Evolutionary conservation across 2,888 invertebrate species (phyloP).

Genomic region (Pantelozetes paolii): DNA sequence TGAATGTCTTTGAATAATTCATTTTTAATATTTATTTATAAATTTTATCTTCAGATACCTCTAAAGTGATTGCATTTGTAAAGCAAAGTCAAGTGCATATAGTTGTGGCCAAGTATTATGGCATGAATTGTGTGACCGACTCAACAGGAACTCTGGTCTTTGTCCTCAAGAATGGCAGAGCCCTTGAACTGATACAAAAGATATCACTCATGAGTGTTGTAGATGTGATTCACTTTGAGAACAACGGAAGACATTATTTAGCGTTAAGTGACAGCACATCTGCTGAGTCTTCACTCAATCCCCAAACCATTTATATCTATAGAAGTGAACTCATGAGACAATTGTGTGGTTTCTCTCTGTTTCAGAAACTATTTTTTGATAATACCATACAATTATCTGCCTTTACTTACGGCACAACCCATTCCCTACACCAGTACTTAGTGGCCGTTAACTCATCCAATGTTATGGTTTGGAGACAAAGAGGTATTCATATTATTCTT

Average conservation of each 20-base stretch:
- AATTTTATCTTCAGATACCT: neutral
- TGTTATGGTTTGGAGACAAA: conserved; percentile 5
- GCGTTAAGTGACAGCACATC: conserved; percentile 9
- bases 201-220: conserved; percentile 11
- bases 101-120: neutral
- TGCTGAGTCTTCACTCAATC: neutral
- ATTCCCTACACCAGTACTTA: conserved; percentile 6
- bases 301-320: conserved; percentile 27
- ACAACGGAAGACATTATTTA: conserved; percentile 18
- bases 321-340: neutral
- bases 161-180: neutral
- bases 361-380: conserved; percentile 5
- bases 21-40: neutral
- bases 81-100: neutral
- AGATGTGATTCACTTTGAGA: conserved; percentile 9
- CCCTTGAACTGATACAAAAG: conserved; percentile 13
- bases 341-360: conserved; percentile 11
- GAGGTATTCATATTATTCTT: neutral
- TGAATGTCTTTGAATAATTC: neutral
- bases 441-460: neutral
- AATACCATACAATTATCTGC: conserved; percentile 14
- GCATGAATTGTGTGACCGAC: neutral
- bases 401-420: neutral
- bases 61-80: conserved; percentile 22
- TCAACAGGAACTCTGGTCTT: neutral